Base-by-base conservation (phyloP, 1,140 invertebrate species). In the Sweltsa coloradensis region DNA sequence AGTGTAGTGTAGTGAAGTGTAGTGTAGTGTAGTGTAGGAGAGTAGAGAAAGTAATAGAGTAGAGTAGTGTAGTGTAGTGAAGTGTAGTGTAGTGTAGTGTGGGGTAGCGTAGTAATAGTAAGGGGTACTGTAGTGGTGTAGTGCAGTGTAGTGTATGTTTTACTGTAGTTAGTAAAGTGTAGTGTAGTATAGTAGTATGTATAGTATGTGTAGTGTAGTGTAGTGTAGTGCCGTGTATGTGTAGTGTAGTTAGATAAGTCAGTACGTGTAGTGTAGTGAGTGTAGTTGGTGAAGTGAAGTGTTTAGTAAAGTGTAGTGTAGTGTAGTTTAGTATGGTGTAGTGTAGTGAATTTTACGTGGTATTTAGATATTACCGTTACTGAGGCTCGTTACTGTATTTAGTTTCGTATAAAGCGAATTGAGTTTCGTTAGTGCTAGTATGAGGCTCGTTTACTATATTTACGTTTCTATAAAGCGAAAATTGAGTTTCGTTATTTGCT, bases 281-380 rank as follows among this genome's bases (percentile, higher is more conserved):
- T n/a, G n/a, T n/a, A n/a, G n/a, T n/a, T 24, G 29, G 41, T 43
- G 41, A 18, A 43, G 41, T 43, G 41, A 18, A 43, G 41, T 43
- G 41, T 24, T 27, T 18, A 27, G 36, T 19, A 18, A 11, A 6
- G 21, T 34, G 41, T 24, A 43, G 41, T 43, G 41, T 24, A 43
- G 41, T 43, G 41, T 24, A 43, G 41, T 43, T 18, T 24, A 43
- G 41, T 43, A 24, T 18, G 29, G 21, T 34, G 6, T 6, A 43
- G 41, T 43, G 41, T 24, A 43, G 41, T 43, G 41, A 18, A 43
- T 18, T 43, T 5, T 6, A 43, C n/a, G n/a, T n/a, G n/a, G n/a
- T n/a, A n/a, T n/a, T n/a, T n/a, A n/a, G n/a, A n/a, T n/a, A n/a
- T n/a, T n/a, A n/a, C n/a, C n/a, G n/a, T n/a, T n/a, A n/a, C n/a